These are phyloP conservation scores for Caenorhabditis sulstoni DNA, from an alignment of 2,888 invertebrate species.

Conservation along the genomic window DNA sequence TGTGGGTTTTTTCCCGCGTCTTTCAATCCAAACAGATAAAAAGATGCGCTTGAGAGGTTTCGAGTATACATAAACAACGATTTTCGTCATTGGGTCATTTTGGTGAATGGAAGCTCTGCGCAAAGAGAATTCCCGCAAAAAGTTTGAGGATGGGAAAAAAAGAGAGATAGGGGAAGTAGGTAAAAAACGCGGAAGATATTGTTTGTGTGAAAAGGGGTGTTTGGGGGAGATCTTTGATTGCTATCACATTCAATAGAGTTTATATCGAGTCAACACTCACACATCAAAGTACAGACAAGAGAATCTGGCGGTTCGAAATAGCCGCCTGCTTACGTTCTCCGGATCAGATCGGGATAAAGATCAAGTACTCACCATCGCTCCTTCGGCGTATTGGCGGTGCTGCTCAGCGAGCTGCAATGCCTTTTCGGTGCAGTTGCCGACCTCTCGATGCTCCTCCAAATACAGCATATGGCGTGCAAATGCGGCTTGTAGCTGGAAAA, in stretches of 20 bases:
- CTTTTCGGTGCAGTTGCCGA: slow-evolving; percentile 79
- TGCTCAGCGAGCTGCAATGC: slow-evolving; percentile 81
- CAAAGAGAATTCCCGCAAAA: slow-evolving; percentile 29
- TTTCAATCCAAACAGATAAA: slow-evolving; percentile 49
- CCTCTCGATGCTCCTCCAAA: slow-evolving; percentile 81
- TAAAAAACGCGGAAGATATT: background rate
- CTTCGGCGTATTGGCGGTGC: slow-evolving; percentile 81
- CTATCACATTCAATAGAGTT: slow-evolving; percentile 19
- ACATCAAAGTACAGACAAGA: slow-evolving; percentile 17
- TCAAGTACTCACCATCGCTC: slow-evolving; percentile 80
- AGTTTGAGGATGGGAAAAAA: slow-evolving; percentile 38
- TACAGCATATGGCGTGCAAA: slow-evolving; percentile 81
- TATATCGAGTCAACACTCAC: slow-evolving; percentile 21
- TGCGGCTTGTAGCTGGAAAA: slow-evolving; percentile 81
- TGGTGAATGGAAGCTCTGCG: slow-evolving; percentile 51
- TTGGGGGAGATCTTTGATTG: slow-evolving; percentile 39
- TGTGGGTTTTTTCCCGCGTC: background rate
- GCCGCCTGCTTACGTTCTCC: background rate
- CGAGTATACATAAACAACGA: slow-evolving; percentile 57
- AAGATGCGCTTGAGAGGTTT: slow-evolving; percentile 57
- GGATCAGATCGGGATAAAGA: slow-evolving; percentile 17
- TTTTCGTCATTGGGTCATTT: slow-evolving; percentile 58
- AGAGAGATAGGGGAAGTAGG: slow-evolving; percentile 7
- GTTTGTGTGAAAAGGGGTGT: slow-evolving; percentile 16
- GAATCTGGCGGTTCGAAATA: slow-evolving; percentile 21